Conservation (phyloP, 92 coral and sea anemone species). For the Scolanthus callimorphus region DNA sequence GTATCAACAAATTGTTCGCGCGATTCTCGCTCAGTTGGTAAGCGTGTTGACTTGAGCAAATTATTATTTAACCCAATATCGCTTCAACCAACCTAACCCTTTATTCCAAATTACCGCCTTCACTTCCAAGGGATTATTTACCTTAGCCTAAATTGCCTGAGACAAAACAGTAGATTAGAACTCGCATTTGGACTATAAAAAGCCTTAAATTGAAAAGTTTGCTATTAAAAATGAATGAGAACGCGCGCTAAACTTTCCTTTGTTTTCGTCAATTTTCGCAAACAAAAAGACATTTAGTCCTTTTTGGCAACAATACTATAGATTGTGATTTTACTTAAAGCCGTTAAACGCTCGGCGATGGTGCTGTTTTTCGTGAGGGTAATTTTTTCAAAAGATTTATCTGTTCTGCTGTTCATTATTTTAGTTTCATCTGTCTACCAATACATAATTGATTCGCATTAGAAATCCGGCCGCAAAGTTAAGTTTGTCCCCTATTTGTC, state of each 20-base stretch:
- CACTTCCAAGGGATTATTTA: conserved; percentile 36
- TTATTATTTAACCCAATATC: neutral
- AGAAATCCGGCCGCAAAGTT: conserved; percentile 54
- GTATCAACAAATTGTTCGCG: neutral
- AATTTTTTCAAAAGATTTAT: too few species aligned
- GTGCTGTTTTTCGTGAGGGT: neutral
- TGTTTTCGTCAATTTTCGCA: neutral
- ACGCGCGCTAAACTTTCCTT: conserved; percentile 8
- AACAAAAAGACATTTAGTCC: neutral
- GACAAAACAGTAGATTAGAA: conserved; percentile 72
- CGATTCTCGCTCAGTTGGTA: neutral
- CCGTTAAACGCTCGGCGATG: neutral
- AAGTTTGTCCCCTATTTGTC: conserved; percentile 59
- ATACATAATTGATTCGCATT: conserved; percentile 29
- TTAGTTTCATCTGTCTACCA: conserved; percentile 11
- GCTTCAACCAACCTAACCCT: conserved; percentile 13
- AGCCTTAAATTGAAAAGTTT: conserved; percentile 77
- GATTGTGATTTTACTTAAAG: too few species aligned
- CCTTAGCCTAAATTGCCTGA: conserved; percentile 53
- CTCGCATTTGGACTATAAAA: conserved; percentile 52
- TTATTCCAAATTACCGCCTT: conserved; percentile 25
- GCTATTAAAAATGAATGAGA: conserved; percentile 68
- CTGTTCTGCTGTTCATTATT: conserved; percentile 5
- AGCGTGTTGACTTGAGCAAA: neutral
- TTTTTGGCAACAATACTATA: neutral